Base-by-base conservation (phyloP, 1,140 invertebrate species). In the Sitodiplosis mosellana region DNA sequence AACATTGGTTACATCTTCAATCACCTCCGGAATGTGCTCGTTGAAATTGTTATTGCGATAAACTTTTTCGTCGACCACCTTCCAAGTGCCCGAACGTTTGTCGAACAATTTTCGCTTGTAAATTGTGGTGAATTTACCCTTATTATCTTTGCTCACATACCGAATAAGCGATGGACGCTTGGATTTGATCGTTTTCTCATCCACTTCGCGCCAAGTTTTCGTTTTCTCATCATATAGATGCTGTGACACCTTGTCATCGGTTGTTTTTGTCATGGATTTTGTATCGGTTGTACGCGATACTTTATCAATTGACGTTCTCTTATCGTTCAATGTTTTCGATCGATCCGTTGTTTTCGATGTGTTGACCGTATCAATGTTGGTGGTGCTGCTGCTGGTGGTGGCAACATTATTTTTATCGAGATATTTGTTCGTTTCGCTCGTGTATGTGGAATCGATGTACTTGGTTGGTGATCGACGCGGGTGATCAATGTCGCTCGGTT, bases 1-100 rank as follows among this genome's bases (percentile, higher is more conserved):
- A 14, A 60, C 60, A 45, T 64, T 64, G 21, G 62, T 63, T 58
- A 63, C 59, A 63, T 64, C 62, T 59, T 64, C 62, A 33, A 61
- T 59, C 58, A 64, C 61, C 58, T 64, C 61, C 44, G 62, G 62
- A 44, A 50, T 44, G 6, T 22, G 8, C 6, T 50, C 49, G 53
- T 59, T 60, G 48, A 60, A 56, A 52, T 52, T 48, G 43, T 42
- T 56, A 46, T 57, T 60, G 19, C 61, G 59, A 47, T 62, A 59
- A n/a, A 54, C 57, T 38, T 58, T 58, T 41, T 64, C 61, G 37
- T 64, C 62, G 27, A 64, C 56, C 20, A 63, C 55, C 38, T 58
- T 59, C 62, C 62, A 64, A 47, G 57, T 55, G 51, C 62, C 62
- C 49, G 61, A 59, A 46, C 57, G 55, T 34, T 53, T 56, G 47